phyloP scores from a whole-genome alignment of 2,797 vertebrate genomes.

The Molothrus aeneus region DNA sequence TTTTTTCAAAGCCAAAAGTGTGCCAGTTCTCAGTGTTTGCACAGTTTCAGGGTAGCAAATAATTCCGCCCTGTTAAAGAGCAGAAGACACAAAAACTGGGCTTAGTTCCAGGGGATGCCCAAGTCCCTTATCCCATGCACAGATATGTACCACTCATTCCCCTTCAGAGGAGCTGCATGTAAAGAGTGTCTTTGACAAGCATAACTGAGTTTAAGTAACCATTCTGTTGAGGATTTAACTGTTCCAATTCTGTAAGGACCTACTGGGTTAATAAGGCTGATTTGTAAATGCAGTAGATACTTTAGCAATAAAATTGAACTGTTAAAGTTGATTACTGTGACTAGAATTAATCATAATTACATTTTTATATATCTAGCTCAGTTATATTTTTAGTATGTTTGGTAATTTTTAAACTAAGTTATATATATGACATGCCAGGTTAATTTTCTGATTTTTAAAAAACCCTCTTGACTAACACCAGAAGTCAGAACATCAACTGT shows the following conservation, averaged over 20 bases:
- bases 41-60: not conserved
- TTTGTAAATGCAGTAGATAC: not conserved
- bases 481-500: not conserved
- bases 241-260: not conserved
- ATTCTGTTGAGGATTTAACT: not conserved
- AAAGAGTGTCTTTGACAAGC: not conserved
- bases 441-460: not conserved
- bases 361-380: not conserved
- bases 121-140: not conserved
- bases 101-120: not conserved
- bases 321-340: not conserved
- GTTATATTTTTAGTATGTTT: not conserved
- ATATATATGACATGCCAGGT: fast-evolving
- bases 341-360: not conserved
- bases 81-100: not conserved
- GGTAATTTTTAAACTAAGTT: not conserved
- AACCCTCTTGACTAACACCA: not conserved
- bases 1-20: not conserved
- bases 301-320: not conserved
- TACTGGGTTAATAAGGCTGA: not conserved
- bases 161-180: not conserved
- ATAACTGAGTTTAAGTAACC: not conserved
- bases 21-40: not conserved
- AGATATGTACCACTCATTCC: not conserved
- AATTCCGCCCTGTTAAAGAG: not conserved